These are phyloP conservation scores for Galerucella pusilla DNA, from an alignment of 2,888 invertebrate genomes.

Conservation along the genomic window DNA sequence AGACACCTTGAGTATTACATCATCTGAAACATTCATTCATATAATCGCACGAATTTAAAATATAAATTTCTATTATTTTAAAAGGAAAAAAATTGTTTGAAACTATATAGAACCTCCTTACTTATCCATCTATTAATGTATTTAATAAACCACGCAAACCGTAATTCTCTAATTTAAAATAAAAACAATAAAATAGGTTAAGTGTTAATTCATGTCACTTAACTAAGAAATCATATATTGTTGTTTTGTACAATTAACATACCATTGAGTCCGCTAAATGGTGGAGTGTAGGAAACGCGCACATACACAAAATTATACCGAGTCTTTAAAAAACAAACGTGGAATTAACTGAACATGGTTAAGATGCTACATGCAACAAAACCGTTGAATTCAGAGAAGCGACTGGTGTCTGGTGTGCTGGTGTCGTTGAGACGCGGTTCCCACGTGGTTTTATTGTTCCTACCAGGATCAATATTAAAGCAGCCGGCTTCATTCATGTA, in stretches of 20 bases:
- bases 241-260: neutral
- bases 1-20: no score
- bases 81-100: no score
- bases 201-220: neutral
- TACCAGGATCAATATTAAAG: neutral
- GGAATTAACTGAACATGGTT: neutral
- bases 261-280: neutral
- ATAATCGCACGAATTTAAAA: no score
- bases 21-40: no score
- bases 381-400: conserved; percentile 4
- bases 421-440: neutral
- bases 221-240: neutral
- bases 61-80: no score
- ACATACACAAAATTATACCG: neutral
- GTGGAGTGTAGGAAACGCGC: neutral
- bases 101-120: no score
- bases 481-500: neutral
- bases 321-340: neutral
- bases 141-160: neutral
- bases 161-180: neutral
- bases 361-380: neutral
- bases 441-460: conserved; percentile 6
- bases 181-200: neutral
- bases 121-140: no score
- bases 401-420: neutral